Conservation (phyloP, 1,140 invertebrate genomes). For the Oscheius sp. region DNA sequence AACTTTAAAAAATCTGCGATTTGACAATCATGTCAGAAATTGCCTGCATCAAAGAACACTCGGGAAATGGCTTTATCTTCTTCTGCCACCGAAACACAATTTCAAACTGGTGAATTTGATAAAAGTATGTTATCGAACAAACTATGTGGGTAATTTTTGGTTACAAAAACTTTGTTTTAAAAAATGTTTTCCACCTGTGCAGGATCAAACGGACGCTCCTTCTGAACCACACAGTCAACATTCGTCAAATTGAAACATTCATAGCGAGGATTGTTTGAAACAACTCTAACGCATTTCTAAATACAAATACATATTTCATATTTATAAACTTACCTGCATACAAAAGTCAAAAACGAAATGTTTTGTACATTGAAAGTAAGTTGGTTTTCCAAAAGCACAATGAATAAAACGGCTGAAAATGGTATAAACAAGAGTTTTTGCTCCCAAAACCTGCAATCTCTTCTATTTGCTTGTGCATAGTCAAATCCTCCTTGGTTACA, state of each 20-base stretch:
- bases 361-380: neutral
- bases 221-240: neutral
- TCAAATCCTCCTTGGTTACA: neutral
- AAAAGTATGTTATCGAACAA: no score
- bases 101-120: no score
- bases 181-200: neutral
- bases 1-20: no score
- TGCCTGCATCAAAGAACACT: no score
- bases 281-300: neutral
- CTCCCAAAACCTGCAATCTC: neutral
- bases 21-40: no score
- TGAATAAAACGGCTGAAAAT: neutral
- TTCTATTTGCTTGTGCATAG: neutral
- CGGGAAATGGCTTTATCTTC: no score
- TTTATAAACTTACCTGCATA: neutral
- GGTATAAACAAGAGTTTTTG: neutral
- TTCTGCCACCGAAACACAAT: neutral
- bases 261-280: slow-evolving; percentile 1
- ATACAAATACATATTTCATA: neutral
- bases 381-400: neutral
- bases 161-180: no score
- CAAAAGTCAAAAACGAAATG: neutral
- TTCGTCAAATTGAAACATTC: neutral
- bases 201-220: neutral
- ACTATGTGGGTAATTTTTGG: no score